These are phyloP conservation scores for Dipodomys merriami DNA, from an alignment of 2,113 vertebrate species.

Conservation along the genomic window DNA sequence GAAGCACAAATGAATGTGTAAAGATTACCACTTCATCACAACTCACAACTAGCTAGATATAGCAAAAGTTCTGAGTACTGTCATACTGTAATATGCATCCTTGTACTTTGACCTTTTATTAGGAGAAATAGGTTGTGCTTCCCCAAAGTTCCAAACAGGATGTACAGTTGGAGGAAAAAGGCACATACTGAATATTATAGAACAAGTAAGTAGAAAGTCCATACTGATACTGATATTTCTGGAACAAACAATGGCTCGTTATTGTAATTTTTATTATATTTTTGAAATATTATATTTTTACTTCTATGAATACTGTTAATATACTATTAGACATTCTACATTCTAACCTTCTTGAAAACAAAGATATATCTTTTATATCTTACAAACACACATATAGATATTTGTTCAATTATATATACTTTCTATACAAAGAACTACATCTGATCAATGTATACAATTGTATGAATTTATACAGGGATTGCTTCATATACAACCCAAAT, in stretches of 20 bases:
- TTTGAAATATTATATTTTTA: no score
- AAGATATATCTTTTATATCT: neutral
- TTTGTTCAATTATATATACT: no score
- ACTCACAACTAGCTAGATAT: neutral
- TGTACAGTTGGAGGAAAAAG: neutral
- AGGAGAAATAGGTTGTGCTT: neutral
- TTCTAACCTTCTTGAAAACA: neutral
- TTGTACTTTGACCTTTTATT: neutral
- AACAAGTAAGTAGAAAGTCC: neutral
- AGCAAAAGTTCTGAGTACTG: neutral
- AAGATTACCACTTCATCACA: neutral
- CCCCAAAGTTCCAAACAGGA: neutral
- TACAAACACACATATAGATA: neutral
- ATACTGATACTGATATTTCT: neutral
- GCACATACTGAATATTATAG: neutral
- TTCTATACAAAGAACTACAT: neutral
- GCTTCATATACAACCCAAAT: neutral
- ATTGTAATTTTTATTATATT: no score
- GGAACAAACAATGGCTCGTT: no score
- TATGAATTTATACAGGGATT: neutral
- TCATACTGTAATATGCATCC: neutral
- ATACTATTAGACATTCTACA: neutral
- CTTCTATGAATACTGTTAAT: no score
- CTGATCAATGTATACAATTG: neutral
- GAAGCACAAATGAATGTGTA: neutral